Evolutionary conservation across 2,888 invertebrate species (phyloP), one percentile per base, ranked within the genome.

Genomic region (Sipha maydis): DNA sequence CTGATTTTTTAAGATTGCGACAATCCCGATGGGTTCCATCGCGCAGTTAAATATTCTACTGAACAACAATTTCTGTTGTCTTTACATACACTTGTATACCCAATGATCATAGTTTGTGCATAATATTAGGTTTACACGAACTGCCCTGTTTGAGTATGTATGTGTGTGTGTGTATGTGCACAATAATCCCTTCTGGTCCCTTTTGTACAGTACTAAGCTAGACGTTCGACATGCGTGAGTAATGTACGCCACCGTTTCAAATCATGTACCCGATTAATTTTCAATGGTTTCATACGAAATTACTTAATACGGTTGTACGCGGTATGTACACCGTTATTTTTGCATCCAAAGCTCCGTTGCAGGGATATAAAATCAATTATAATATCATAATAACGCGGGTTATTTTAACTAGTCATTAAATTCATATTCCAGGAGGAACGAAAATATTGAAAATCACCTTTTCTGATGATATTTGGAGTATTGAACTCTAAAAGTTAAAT

Each of bases 61-160:
- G 31, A 71, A 19, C 28, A 31, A 17, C 4, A 28, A n/a, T 69
- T 67, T 48, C 19, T 7, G 77, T 76, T n/a, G 21, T 48, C 69
- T 67, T 38, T 41, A 31, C 69, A 48, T 48, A 69, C 28, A 48
- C 28, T 21, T 21, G 61, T 67, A 54, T 83, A 83, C 38, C 54
- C 83, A 83, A 83, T 83, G 73, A 83, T 73, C 54, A 54, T 54
- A 56, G 73, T 73, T 83, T 83, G 34, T 54, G 73, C 76, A 56
- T 69, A 83, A 48, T 34, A 83, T 83, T 54, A 38, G 73, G 73
- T 34, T 83, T 83, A 83, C 83, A 83, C 54, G 73, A 83, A 83
- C 71, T 83, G 71, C 71, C 31, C 25, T 8, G 83, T 71, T 54
- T 71, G 41, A 54, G 31, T 25, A 14, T 11, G 48, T 14, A 14